Percentiles rank a stretch among this genome's conserved stretches.
These are phyloP conservation scores for Umimayanthus chanpuru DNA, from an alignment of 92 coral and sea anemone species.

Conservation along the genomic window DNA sequence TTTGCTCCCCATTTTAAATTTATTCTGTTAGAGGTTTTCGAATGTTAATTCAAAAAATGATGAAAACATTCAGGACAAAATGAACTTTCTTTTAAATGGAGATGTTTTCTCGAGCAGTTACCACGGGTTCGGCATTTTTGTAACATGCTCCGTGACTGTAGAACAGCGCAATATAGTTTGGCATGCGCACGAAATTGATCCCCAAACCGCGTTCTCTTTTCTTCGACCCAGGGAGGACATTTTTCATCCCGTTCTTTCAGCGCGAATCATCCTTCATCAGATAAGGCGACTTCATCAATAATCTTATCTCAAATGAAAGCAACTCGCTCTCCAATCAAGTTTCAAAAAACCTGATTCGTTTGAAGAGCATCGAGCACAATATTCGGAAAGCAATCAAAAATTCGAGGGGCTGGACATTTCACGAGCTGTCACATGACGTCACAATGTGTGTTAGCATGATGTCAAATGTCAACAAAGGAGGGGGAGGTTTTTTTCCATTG, in stretches of 20 bases:
- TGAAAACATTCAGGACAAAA: constrained; percentile 22
- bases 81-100: neutral
- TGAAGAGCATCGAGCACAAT: constrained; percentile 18
- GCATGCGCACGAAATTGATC: neutral
- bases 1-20: neutral
- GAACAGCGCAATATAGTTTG: constrained; percentile 1
- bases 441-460: constrained; percentile 87
- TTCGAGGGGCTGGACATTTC: constrained; percentile 40
- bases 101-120: neutral
- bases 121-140: neutral
- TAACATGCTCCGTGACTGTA: constrained; percentile 3
- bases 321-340: constrained; percentile 3
- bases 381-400: constrained; percentile 44
- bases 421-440: constrained; percentile 91
- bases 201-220: neutral
- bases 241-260: neutral
- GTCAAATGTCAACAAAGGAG: constrained; percentile 96
- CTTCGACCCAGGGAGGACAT: neutral
- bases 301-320: constrained; percentile 13
- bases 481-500: constrained; percentile 92
- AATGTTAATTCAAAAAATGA: neutral
- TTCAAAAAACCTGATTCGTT: constrained; percentile 9
- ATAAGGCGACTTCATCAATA: constrained; percentile 13
- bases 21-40: neutral
- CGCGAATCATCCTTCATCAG: constrained; percentile 16